A percentile compares a stretch with the other conserved stretches of the same genome.
Conservation (phyloP, 2,113 vertebrate genomes). For the Mesoclemmys tuberculata region DNA sequence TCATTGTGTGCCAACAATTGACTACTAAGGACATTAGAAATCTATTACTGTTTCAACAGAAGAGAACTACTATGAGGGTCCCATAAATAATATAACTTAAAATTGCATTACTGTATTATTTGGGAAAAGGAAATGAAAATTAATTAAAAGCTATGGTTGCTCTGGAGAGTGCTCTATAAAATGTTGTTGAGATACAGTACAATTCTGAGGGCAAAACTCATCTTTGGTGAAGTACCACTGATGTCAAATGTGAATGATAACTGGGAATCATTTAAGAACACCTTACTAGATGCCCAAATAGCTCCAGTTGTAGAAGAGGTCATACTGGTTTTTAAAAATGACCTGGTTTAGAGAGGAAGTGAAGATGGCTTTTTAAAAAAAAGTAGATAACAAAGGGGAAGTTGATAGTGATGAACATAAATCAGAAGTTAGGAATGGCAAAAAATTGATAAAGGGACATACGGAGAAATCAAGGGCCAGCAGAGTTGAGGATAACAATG, state of each 20-base stretch:
- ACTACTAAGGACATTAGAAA: neutral
- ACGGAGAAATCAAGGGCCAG: no score
- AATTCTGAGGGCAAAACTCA: accelerated
- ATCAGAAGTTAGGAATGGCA: no score
- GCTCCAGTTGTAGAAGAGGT: no score
- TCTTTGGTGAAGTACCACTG: neutral
- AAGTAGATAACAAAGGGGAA: no score
- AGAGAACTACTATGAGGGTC: neutral
- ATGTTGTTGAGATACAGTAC: accelerated
- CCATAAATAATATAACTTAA: neutral
- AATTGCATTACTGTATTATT: neutral
- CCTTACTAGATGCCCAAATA: no score
- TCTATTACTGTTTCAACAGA: neutral
- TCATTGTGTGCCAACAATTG: neutral
- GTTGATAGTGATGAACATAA: no score
- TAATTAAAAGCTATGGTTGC: neutral
- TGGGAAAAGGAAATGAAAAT: neutral
- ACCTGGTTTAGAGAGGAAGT: no score
- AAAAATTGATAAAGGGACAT: no score
- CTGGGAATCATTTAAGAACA: no score
- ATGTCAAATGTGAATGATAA: neutral
- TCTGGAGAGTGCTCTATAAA: neutral
- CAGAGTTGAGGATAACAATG: no score
- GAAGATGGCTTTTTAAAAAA: no score
- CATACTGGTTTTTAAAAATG: no score